Evolutionary conservation across 2,797 vertebrate species (phyloP).

Genomic region (Coreius guichenoti): DNA sequence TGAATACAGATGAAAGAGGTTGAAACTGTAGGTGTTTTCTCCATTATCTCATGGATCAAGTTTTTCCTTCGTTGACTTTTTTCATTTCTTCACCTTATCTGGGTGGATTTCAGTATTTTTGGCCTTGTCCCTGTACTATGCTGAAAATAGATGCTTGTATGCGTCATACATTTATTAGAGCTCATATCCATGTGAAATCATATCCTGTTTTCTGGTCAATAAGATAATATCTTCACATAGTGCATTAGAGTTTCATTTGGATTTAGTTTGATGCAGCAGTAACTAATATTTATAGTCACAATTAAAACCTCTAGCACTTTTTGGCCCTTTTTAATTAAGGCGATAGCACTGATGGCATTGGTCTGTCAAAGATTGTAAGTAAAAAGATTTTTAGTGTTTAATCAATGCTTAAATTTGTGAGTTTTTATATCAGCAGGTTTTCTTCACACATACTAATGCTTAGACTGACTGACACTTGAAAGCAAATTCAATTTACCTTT

Average conservation of each 20-base stretch:
- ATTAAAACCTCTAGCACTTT: conserved; percentile 44
- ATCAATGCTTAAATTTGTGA: conserved; percentile 81
- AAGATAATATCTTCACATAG: not conserved
- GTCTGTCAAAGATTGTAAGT: conserved; percentile 42
- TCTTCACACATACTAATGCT: conserved; percentile 62
- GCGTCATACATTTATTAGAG: conserved; percentile 33
- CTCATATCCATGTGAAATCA: conserved; percentile 19
- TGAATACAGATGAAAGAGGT: conserved; percentile 39
- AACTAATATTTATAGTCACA: conserved; percentile 43
- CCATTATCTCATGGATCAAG: conserved; percentile 37
- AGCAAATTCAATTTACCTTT: conserved; percentile 16
- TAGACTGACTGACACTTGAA: conserved; percentile 47
- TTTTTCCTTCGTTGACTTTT: conserved; percentile 32
- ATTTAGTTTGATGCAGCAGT: conserved; percentile 6
- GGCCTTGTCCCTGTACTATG: not conserved
- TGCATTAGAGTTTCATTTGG: conserved; percentile 12
- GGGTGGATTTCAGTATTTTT: conserved; percentile 33
- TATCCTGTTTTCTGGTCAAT: conserved; percentile 20
- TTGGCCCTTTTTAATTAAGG: conserved; percentile 49
- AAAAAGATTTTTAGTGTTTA: conserved; percentile 81
- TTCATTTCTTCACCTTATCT: conserved; percentile 38
- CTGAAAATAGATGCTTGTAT: conserved; percentile 34
- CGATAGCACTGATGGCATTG: conserved; percentile 45
- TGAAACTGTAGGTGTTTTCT: conserved; percentile 14
- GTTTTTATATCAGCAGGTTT: conserved; percentile 77